Evolutionary conservation across 2,888 invertebrate species (phyloP).

Genomic region (Dendrolimus pini): DNA sequence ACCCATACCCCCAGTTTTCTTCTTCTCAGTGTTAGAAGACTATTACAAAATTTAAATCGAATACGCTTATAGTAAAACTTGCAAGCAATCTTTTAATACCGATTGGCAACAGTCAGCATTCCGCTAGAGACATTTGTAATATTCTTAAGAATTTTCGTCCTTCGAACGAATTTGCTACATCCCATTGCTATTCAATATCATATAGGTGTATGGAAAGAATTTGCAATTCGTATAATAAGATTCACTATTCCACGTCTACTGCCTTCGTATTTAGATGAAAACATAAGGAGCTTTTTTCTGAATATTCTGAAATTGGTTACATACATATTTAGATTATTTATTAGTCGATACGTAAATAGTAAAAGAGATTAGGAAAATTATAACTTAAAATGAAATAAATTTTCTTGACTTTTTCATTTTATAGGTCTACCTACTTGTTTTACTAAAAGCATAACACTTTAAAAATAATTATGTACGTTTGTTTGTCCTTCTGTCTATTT

Average conservation of each 20-base stretch:
- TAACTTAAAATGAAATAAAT: too few relatives aligned
- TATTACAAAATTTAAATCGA: too few relatives aligned
- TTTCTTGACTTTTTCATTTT: too few relatives aligned
- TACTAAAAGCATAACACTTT: too few relatives aligned
- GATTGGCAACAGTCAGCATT: slow-evolving; percentile 46
- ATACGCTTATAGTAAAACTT: slow-evolving; percentile 7
- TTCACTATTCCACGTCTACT: slow-evolving; percentile 11
- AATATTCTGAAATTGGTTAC: slow-evolving; percentile 3
- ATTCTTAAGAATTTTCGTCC: slow-evolving; percentile 56
- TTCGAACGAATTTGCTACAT: not conserved
- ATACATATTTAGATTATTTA: too few relatives aligned
- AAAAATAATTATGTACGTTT: too few relatives aligned
- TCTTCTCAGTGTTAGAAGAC: too few relatives aligned
- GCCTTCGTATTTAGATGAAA: slow-evolving; percentile 2
- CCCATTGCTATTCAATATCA: slow-evolving; percentile 26
- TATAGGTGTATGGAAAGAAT: slow-evolving; percentile 39
- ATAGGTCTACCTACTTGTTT: too few relatives aligned
- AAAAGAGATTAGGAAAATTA: too few relatives aligned
- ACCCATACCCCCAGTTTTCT: too few relatives aligned
- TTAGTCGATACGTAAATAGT: too few relatives aligned
- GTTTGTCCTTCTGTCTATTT: too few relatives aligned
- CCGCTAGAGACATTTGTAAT: slow-evolving; percentile 53
- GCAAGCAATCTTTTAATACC: slow-evolving; percentile 54
- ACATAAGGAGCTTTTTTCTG: not conserved
- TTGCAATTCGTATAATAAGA: slow-evolving; percentile 43